Conservation (phyloP, 2,888 invertebrate species). For the Ptychoptera contaminata region DNA sequence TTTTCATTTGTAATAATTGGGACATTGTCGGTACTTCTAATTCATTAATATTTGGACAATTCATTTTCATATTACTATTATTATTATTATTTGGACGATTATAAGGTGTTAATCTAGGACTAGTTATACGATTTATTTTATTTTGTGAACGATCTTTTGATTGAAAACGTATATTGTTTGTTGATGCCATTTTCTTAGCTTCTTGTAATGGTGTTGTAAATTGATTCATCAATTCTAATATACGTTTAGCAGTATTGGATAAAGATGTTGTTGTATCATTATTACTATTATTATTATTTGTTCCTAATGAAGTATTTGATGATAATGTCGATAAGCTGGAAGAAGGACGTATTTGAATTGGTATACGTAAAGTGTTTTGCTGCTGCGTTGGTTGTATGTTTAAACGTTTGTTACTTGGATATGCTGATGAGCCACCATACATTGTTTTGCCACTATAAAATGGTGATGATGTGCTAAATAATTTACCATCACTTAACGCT, state of each 20-base stretch:
- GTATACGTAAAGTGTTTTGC: constrained; percentile 15
- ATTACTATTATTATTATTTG: constrained; percentile 3
- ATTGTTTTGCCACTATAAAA: constrained; percentile 61
- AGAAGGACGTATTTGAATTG: constrained; percentile 21
- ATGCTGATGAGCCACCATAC: constrained; percentile 58
- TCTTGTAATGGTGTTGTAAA: constrained; percentile 68
- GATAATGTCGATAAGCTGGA: constrained; percentile 21
- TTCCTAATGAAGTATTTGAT: constrained; percentile 15
- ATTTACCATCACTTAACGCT: constrained; percentile 27
- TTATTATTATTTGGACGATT: constrained; percentile 14
- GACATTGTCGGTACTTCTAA: constrained; percentile 46
- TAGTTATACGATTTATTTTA: constrained; percentile 16
- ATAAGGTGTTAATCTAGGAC: constrained; percentile 17
- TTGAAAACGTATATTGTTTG: constrained; percentile 15
- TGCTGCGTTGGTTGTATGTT: constrained; percentile 16
- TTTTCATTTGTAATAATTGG: constrained; percentile 43
- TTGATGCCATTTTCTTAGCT: constrained; percentile 55
- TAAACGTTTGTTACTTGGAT: constrained; percentile 28
- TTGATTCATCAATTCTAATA: constrained; percentile 64
- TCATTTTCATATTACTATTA: constrained; percentile 10
- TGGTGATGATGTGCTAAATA: constrained; percentile 37
- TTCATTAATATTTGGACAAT: constrained; percentile 19
- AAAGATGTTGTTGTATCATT: constrained; percentile 14
- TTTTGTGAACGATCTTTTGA: constrained; percentile 15
- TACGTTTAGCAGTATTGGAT: constrained; percentile 51